Evolutionary conservation across 2,888 invertebrate genomes (phyloP).

Genomic region (Acanthosepion pharaonis): DNA sequence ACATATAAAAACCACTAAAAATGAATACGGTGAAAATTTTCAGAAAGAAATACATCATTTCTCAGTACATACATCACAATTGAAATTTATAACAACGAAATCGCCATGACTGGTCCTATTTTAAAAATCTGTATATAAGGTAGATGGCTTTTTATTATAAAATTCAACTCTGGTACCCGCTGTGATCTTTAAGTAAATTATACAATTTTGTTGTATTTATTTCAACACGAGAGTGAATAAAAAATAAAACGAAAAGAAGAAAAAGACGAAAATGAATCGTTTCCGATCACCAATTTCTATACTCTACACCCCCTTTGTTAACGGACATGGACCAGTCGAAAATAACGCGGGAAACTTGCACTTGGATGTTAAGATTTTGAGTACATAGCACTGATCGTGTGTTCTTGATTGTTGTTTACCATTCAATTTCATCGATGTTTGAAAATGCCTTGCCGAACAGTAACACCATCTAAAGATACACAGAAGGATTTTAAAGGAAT

Average conservation of each 20-base stretch:
- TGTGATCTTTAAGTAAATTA: background rate
- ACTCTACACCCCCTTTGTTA: background rate
- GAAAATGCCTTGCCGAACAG: background rate
- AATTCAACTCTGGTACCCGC: background rate
- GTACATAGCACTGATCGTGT: background rate
- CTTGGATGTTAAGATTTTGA: background rate
- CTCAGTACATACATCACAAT: background rate
- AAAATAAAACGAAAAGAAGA: background rate
- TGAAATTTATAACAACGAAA: background rate
- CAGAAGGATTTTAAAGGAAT: background rate
- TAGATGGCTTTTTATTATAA: background rate
- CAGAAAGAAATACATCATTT: background rate
- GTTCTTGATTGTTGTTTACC: too few relatives aligned
- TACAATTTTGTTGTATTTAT: background rate
- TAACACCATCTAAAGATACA: background rate
- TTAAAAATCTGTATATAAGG: background rate
- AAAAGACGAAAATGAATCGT: background rate
- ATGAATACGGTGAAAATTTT: too few relatives aligned
- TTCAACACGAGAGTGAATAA: background rate
- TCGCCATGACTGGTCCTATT: background rate
- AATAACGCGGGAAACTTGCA: slow-evolving; percentile 12
- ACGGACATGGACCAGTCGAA: background rate
- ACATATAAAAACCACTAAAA: too few relatives aligned
- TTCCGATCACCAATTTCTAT: background rate
- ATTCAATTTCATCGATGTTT: background rate